A percentile compares a stretch with the other conserved stretches of the same genome.
Conservation (phyloP, 2,113 vertebrate species). For the Chaetodon auriga region DNA sequence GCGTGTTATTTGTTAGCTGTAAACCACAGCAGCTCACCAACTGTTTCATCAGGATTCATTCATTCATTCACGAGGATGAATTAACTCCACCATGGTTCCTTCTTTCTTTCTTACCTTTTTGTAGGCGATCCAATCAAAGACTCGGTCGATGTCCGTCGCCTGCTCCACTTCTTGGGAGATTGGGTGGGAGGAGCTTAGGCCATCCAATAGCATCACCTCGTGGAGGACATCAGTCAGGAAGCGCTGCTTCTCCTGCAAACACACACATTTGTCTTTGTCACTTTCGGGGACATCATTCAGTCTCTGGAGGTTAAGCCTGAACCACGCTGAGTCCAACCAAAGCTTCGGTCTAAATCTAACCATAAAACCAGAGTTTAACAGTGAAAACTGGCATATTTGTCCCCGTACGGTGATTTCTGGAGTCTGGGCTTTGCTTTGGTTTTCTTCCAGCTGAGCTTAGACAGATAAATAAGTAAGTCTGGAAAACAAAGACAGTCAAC, state of each 20-base stretch:
- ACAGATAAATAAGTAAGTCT: constrained; percentile 15
- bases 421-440: background rate
- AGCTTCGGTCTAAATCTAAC: too few species aligned
- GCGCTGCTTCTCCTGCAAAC: constrained; percentile 94
- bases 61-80: background rate
- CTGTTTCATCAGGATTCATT: too few species aligned
- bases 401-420: background rate
- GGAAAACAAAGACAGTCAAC: constrained; percentile 3
- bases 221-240: constrained; percentile 98
- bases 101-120: constrained; percentile 87
- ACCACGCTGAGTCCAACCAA: too few species aligned
- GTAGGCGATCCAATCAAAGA: constrained; percentile 99
- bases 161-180: constrained; percentile 95
- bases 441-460: background rate
- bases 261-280: background rate
- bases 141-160: constrained; percentile 94
- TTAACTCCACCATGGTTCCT: background rate
- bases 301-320: background rate
- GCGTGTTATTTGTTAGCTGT: too few species aligned
- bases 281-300: background rate
- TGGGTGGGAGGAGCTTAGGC: constrained; percentile 94
- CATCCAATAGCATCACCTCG: constrained; percentile 97
- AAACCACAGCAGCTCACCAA: too few species aligned
- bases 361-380: too few species aligned
- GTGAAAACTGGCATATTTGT: background rate